Percentiles rank a stretch among this genome's conserved stretches.
Evolutionary conservation across 2,797 vertebrate species (phyloP).

Genomic region (Margarornis squamiger): DNA sequence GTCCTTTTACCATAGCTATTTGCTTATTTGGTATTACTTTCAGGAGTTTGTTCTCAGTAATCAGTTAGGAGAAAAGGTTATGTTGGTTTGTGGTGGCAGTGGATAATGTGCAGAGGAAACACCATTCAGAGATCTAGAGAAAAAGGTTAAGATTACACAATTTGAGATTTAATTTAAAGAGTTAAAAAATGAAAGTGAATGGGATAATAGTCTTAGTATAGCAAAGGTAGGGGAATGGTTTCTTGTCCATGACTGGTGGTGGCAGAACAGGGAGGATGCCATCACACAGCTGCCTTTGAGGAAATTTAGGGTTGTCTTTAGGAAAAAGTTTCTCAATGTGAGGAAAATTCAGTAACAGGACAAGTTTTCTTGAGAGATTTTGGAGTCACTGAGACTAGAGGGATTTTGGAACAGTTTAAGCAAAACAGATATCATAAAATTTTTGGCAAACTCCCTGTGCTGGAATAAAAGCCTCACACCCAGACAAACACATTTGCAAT

Average conservation of each 20-base stretch:
- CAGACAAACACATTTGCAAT: accelerated
- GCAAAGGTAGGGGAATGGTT: background rate
- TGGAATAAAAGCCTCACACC: background rate
- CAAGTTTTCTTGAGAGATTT: background rate
- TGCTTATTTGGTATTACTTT: background rate
- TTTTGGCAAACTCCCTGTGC: accelerated
- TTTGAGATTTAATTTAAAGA: background rate
- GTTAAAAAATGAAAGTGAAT: background rate
- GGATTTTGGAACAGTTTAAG: background rate
- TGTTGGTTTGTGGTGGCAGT: background rate
- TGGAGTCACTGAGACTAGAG: background rate
- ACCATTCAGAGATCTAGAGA: background rate
- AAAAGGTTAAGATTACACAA: background rate
- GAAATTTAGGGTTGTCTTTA: background rate
- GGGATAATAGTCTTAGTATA: background rate
- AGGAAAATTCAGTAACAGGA: background rate
- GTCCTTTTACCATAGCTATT: background rate
- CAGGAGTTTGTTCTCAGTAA: background rate
- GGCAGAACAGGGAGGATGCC: background rate
- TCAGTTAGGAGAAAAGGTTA: background rate
- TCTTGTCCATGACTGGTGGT: accelerated
- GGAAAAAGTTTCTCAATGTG: background rate
- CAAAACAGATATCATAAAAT: background rate
- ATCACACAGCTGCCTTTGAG: accelerated
- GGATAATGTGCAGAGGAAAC: background rate